Percentiles rank a stretch among this genome's conserved stretches.
Conservation (phyloP, 2,797 vertebrate species). For the Tenualosa thibaudeaui region DNA sequence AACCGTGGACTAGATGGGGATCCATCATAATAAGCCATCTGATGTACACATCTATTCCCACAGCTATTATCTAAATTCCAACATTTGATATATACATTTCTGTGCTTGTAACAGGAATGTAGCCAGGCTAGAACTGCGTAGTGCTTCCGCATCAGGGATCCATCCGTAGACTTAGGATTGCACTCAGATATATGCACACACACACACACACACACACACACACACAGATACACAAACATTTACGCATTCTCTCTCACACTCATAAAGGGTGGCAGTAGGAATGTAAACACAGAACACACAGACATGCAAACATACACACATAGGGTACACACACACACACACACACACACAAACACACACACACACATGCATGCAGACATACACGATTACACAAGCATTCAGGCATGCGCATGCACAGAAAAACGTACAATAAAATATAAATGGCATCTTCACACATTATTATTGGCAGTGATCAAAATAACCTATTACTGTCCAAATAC, state of each 20-base stretch:
- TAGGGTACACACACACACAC: neutral
- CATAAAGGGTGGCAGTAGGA: neutral
- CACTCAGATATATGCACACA: neutral
- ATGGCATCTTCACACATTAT: neutral
- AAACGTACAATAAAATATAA: neutral
- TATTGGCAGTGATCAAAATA: neutral
- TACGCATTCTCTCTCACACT: neutral
- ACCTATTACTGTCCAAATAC: neutral
- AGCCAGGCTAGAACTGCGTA: too few relatives aligned
- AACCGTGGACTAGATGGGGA: neutral
- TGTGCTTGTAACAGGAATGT: neutral
- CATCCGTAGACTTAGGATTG: neutral
- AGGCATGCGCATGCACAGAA: too few relatives aligned
- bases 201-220: neutral
- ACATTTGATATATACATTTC: neutral
- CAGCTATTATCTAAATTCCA: neutral
- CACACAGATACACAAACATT: neutral
- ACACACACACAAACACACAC: neutral
- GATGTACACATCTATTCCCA: neutral
- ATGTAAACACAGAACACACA: neutral
- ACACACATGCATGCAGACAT: neutral
- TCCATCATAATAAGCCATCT: neutral
- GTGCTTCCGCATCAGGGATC: too few relatives aligned
- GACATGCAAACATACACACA: neutral
- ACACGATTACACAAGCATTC: neutral